Evolutionary conservation across 1,140 invertebrate species (phyloP).

Genomic region (Hestina assimilis): DNA sequence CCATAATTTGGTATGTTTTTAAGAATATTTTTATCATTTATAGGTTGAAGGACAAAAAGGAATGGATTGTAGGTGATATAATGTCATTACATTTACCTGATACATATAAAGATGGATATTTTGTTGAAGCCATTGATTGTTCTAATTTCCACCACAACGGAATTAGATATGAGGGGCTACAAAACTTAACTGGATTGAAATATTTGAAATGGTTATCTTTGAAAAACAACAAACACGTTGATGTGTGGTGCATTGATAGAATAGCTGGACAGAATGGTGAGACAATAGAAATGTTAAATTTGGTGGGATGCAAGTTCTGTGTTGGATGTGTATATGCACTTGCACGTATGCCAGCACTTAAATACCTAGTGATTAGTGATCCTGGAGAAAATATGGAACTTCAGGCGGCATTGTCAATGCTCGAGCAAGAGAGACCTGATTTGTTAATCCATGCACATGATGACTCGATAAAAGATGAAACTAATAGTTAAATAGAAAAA

Average conservation of each 20-base stretch:
- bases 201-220: slow-evolving; percentile 70
- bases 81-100: slow-evolving; percentile 51
- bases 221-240: slow-evolving; percentile 61
- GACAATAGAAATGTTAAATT: slow-evolving; percentile 65
- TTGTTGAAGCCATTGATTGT: slow-evolving; percentile 70
- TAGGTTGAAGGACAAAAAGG: slow-evolving; percentile 52
- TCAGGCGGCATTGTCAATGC: slow-evolving; percentile 56
- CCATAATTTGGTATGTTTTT: too few species aligned
- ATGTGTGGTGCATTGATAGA: slow-evolving; percentile 73
- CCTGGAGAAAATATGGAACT: slow-evolving; percentile 58
- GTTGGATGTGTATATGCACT: slow-evolving; percentile 56
- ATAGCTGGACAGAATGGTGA: slow-evolving; percentile 56
- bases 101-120: slow-evolving; percentile 51
- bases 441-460: slow-evolving; percentile 42
- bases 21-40: slow-evolving; percentile 32
- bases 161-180: slow-evolving; percentile 68
- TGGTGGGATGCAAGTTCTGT: slow-evolving; percentile 60
- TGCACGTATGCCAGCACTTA: slow-evolving; percentile 57
- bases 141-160: slow-evolving; percentile 60
- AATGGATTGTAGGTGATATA: slow-evolving; percentile 59
- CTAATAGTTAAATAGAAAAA: not conserved
- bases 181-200: slow-evolving; percentile 55
- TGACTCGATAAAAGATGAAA: not conserved
- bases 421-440: slow-evolving; percentile 61
- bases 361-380: slow-evolving; percentile 56